phyloP scores from a whole-genome alignment of 23 tunicate species.

The Diplosoma virens region DNA sequence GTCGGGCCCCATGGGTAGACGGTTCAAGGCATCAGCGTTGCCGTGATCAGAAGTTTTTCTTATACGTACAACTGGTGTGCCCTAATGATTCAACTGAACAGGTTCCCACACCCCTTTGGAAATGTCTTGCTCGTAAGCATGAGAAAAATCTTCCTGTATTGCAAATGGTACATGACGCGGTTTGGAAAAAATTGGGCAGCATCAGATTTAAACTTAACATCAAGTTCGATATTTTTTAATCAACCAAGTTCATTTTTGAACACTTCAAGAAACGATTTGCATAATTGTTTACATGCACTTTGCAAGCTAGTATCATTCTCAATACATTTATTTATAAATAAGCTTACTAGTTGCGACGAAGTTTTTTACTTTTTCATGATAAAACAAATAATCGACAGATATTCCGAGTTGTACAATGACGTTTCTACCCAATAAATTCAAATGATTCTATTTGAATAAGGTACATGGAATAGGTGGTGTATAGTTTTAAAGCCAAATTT shows the following conservation, averaged over 20 bases:
- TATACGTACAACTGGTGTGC: conserved; percentile 39
- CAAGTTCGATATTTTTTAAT: conserved; percentile 27
- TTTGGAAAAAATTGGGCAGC: conserved; percentile 24
- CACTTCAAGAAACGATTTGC: conserved; percentile 17
- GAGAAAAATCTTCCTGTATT: conserved; percentile 25
- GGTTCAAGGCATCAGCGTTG: too few species aligned
- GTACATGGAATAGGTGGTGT: too few species aligned
- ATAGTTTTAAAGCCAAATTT: too few species aligned
- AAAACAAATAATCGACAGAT: conserved; percentile 20
- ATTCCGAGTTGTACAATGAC: conserved; percentile 8
- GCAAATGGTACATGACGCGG: conserved; percentile 41
- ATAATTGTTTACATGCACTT: conserved; percentile 17
- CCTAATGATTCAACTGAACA: conserved; percentile 16
- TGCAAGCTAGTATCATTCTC: conserved; percentile 7
- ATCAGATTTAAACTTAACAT: conserved; percentile 18
- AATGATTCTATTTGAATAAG: too few species aligned
- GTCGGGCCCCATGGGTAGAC: too few species aligned
- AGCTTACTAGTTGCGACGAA: not conserved
- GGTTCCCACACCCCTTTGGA: conserved; percentile 29
- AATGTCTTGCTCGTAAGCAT: conserved; percentile 26
- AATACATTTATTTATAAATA: not conserved
- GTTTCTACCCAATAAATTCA: conserved; percentile 31
- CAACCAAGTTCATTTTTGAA: conserved; percentile 26
- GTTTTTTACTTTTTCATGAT: not conserved
- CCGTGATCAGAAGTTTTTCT: too few species aligned